Conservation (phyloP, 2,113 vertebrate genomes). For the Leptodactylus fuscus region DNA sequence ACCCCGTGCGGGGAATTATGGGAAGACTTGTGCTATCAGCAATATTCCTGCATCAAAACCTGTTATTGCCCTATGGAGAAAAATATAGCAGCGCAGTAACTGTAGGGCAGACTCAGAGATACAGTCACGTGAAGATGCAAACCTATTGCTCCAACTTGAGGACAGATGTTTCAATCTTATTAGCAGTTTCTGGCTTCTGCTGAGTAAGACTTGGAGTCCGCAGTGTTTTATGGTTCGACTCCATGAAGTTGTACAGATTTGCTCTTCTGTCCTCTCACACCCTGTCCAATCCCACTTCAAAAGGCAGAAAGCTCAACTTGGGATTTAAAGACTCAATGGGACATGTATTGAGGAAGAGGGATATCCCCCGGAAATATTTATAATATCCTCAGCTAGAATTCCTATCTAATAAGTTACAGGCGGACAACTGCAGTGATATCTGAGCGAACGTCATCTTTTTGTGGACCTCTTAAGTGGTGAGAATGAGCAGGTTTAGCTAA, state of each 20-base stretch:
- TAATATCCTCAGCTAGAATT: conserved; percentile 41
- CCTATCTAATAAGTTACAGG: conserved; percentile 48
- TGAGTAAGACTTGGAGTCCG: background rate
- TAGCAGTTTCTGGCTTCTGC: conserved; percentile 31
- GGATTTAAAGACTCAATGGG: conserved; percentile 44
- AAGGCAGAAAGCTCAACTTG: conserved; percentile 36
- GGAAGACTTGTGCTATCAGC: background rate
- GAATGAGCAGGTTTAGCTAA: conserved; percentile 24
- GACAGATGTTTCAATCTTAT: conserved; percentile 14
- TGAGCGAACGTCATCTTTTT: conserved; percentile 5
- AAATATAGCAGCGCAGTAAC: background rate
- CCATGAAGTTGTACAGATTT: conserved; percentile 24
- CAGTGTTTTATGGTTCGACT: conserved; percentile 8
- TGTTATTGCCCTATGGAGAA: background rate
- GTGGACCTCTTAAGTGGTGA: background rate
- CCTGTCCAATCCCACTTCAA: conserved; percentile 40
- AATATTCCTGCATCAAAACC: background rate
- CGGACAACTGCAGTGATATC: conserved; percentile 27
- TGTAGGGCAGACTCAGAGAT: background rate
- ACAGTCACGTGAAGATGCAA: background rate
- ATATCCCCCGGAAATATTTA: conserved; percentile 51
- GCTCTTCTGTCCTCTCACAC: conserved; percentile 43
- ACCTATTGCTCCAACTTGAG: background rate
- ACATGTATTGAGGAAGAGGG: conserved; percentile 39
- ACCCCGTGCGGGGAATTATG: background rate